Base-by-base conservation (phyloP, 2,113 vertebrate species). In the Orientallactaga bullata region DNA sequence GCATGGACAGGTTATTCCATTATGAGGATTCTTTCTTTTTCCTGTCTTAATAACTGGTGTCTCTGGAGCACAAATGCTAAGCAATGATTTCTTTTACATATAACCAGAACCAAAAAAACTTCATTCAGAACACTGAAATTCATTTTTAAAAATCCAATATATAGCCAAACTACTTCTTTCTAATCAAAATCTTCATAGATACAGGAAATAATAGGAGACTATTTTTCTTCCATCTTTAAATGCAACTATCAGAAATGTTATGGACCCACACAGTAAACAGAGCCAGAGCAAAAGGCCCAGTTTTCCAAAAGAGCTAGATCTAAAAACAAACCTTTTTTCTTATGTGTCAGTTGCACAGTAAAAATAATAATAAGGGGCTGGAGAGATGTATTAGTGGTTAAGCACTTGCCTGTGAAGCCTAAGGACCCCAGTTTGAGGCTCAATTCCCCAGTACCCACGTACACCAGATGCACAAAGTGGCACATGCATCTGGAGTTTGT, bases 241-340 rank as follows among this genome's bases (percentile, higher is more conserved):
- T 35, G 76, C 94, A 93, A 82, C 76, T 76, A 87, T 78, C 74
- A 87, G 65, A 76, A 94, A 93, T 58, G 7, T 37, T 80, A 28
- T 26, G 3, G 39, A n/a, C 26, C 30, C 20, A 80, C 63, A 23
- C 5, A 65, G 16, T 90, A 94, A 92, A 88, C 39, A 88, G 8
- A 71, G 24, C 68, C 76, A 91, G 18, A 84, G 17, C 55, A 93
- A 88, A 86, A 94, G 77, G 85, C 10, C 16, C 37, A 69, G 35
- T 66, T 93, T 93, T 88, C 87, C 91, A 93, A 93, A 18, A 78
- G 21, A 90, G 60, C 32, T 42, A n/a, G 26, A 92, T 95, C 72
- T 85, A 63, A 87, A 91, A 77, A 93, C 30, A 85, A 92, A 30
- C 3, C 7, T 47, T 65, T 94, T 85, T 71, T 79, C 35, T 90